Base-by-base conservation (phyloP, 2,888 invertebrate species). In the Drosophila conformis region DNA sequence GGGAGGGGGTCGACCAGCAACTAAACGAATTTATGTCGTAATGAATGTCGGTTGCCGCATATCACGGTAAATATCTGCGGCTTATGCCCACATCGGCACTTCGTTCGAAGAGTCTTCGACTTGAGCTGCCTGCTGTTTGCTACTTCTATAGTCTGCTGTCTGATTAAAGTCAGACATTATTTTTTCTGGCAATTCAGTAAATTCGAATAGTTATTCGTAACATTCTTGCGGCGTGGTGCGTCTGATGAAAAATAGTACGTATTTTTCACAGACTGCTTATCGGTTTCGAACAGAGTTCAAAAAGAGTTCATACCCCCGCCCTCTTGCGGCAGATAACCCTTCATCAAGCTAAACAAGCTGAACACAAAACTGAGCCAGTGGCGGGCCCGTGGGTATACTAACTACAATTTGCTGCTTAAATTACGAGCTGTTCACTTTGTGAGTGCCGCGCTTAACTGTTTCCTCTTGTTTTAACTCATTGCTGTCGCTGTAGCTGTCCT, bases 361-460 rank as follows among this genome's bases (percentile, higher is more conserved):
- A 66, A 64, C 67, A 52, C 67, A 48, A 49, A 64, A 58, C 42
- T 38, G 63, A 53, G 42, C 35, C 33, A 40, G 46, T 33, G 54
- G 52, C 51, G 57, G 46, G 58, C 66, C 69, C 48, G 52, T 62
- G 57, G 66, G 69, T 65, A 63, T 60, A 33, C 53, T 61, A 69
- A 33, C 53, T 61, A 68, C 84, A 76, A 80, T 83, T 80, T 77
- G 74, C 73, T 71, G 82, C 70, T 87, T 87, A 72, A 88, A 78
- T 86, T 88, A 90, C 89, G 88, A 85, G 83, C 83, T 83, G 87
- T 81, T 90, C 90, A 88, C 81, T 90, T 87, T 76, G 77, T 74
- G 81, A 82, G 74, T 80, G 80, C 80, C 83, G 73, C 73, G 89
- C 79, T 79, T 77, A 89, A 84, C 82, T 72, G 87, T 76, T 82